Conservation (phyloP, 1,140 invertebrate genomes). For the Forficula auricularia region DNA sequence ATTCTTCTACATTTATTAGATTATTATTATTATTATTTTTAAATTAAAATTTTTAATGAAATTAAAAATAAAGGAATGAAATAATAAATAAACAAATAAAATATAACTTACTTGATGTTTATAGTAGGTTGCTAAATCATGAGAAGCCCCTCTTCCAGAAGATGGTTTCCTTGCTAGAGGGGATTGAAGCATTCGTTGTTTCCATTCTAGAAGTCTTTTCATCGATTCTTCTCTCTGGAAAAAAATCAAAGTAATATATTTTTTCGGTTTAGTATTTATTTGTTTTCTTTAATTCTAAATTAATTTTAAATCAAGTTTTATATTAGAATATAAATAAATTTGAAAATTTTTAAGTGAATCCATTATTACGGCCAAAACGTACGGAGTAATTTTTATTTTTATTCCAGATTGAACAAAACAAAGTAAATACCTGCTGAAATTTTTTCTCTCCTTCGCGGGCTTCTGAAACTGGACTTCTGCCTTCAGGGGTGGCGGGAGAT, state of each 20-base stretch:
- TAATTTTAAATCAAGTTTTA: too few species aligned
- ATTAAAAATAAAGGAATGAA: too few species aligned
- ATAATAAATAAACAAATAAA: too few species aligned
- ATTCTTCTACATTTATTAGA: too few species aligned
- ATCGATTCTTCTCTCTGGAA: conserved; percentile 69
- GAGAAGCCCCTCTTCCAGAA: conserved; percentile 24
- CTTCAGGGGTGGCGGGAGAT: conserved; percentile 25
- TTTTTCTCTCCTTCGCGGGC: conserved; percentile 45
- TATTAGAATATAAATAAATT: background rate
- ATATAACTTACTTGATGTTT: conserved; percentile 20
- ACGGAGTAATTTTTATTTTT: background rate
- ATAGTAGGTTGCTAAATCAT: conserved; percentile 29
- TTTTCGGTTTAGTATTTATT: too few species aligned
- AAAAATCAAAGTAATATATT: conserved; percentile 4
- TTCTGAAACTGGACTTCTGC: conserved; percentile 28
- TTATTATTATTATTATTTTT: too few species aligned
- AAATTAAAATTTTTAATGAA: too few species aligned
- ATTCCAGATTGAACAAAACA: background rate
- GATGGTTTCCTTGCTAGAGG: conserved; percentile 64
- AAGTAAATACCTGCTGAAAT: conserved; percentile 31
- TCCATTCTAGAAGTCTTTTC: conserved; percentile 79
- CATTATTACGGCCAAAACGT: background rate
- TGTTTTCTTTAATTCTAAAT: too few species aligned
- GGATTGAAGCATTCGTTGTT: conserved; percentile 78
- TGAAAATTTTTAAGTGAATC: background rate